Percentiles rank a stretch among this genome's conserved stretches.
These are phyloP conservation scores for Pyrrhia umbra DNA, from an alignment of 2,888 invertebrate species.

Conservation along the genomic window DNA sequence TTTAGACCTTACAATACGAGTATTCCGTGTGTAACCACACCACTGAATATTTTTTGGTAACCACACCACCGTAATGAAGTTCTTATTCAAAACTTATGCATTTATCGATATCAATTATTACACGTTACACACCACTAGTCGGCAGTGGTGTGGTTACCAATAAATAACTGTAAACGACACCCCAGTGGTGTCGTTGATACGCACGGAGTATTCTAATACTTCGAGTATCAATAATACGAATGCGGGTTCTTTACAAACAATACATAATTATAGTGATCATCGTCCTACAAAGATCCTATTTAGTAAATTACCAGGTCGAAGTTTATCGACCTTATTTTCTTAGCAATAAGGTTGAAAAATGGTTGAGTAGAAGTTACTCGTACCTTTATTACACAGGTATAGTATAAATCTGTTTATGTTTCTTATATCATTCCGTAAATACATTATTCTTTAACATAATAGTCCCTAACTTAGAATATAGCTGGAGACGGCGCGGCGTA, in stretches of 20 bases:
- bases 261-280: slow-evolving; percentile 9
- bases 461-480: slow-evolving; percentile 22
- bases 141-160: no score
- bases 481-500: slow-evolving; percentile 1
- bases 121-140: no score
- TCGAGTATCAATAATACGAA: slow-evolving; percentile 35
- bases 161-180: no score
- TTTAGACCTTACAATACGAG: slow-evolving; percentile 41
- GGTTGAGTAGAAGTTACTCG: neutral
- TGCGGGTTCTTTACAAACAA: slow-evolving; percentile 21
- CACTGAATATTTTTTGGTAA: no score
- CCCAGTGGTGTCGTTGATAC: no score
- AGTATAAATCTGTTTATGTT: slow-evolving; percentile 15
- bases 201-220: slow-evolving; percentile 41
- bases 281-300: neutral
- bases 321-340: neutral
- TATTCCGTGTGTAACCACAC: no score
- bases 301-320: neutral
- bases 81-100: no score
- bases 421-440: slow-evolving; percentile 17
- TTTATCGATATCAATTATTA: no score
- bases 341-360: neutral
- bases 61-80: no score
- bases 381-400: neutral
- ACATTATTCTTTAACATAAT: slow-evolving; percentile 7